Evolutionary conservation across 1,140 invertebrate species (phyloP).

Genomic region (Drosophila triauraria): DNA sequence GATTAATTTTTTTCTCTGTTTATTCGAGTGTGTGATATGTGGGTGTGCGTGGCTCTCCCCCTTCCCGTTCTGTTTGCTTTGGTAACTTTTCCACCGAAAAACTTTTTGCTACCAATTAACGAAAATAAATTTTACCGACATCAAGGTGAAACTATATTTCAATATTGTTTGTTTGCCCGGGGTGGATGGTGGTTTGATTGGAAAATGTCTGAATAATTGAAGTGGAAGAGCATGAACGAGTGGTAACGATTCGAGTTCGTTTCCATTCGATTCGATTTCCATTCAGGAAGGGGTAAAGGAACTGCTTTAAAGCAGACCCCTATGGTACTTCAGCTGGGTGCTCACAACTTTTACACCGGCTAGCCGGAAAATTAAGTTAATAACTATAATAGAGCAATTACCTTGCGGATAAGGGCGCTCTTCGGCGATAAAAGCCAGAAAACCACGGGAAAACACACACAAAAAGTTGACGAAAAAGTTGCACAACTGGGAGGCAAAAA

Average conservation of each 20-base stretch:
- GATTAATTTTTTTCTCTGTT: slow-evolving; percentile 10
- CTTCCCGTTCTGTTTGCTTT: slow-evolving; percentile 33
- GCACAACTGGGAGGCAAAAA: slow-evolving; percentile 24
- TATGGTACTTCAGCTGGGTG: neutral
- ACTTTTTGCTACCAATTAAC: slow-evolving; percentile 67
- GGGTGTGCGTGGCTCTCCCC: slow-evolving; percentile 18
- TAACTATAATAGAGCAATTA: slow-evolving; percentile 52
- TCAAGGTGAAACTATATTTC: slow-evolving; percentile 60
- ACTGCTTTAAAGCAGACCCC: slow-evolving; percentile 17
- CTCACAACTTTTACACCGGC: slow-evolving; percentile 12
- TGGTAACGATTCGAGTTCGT: slow-evolving; percentile 9
- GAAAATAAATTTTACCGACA: slow-evolving; percentile 54
- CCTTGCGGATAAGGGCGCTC: slow-evolving; percentile 31
- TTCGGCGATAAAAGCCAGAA: slow-evolving; percentile 19
- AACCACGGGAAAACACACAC: slow-evolving; percentile 21
- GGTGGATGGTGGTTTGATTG: slow-evolving; percentile 32
- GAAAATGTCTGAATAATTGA: slow-evolving; percentile 56
- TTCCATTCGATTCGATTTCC: slow-evolving; percentile 3
- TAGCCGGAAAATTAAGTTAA: slow-evolving; percentile 40
- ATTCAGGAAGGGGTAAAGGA: slow-evolving; percentile 7
- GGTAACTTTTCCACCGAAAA: slow-evolving; percentile 36
- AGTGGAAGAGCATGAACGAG: slow-evolving; percentile 30
- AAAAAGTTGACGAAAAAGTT: slow-evolving; percentile 53
- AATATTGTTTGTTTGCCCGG: slow-evolving; percentile 43
- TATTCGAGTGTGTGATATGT: slow-evolving; percentile 23